Evolutionary conservation across 2,888 invertebrate genomes (phyloP), one percentile per base, ranked within the genome.

Genomic region (Tribolium freemani): DNA sequence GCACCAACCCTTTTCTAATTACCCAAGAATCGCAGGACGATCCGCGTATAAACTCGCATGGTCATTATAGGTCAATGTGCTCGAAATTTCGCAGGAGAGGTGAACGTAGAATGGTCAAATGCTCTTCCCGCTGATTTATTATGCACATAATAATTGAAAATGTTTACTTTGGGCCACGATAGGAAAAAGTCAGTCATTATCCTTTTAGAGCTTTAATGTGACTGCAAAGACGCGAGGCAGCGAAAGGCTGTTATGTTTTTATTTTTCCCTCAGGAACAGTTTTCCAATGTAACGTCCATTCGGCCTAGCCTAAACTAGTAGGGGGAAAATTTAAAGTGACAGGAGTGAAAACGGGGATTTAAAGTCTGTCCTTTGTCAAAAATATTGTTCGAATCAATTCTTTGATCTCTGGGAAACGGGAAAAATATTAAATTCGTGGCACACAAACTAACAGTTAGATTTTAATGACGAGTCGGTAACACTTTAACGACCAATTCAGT

Each of bases 211-310:
- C 58, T 67, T 31, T 61, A 72, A 72, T 72, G 61, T 63, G 68
- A 72, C 61, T 68, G 72, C 61, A 63, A 72, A 68, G 56, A 72
- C 68, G 54, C 38, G 68, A 57, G 54, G 54, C 69, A 64, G 66
- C 50, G 69, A 69, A 72, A 69, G 57, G 74, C 78, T 77, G 76
- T 78, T 78, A 80, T 76, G 78, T 79, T 81, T 81, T 81, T 81
- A 81, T 80, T 78, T 76, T 78, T 81, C 81, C 81, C 77, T 26
- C 57, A 79, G 81, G 81, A 80, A 74, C 74, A 76, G 79, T 77
- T 78, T 78, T 75, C 74, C 68, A 72, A 77, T 77, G 76, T 73
- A 77, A 78, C 80, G 78, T 78, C 79, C 77, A 75, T 72, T 73
- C 71, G 74, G 58, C 69, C 72, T 73, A 73, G 71, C 57, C 68